Conservation (phyloP, 2,113 vertebrate species). For the Galbula dea region DNA sequence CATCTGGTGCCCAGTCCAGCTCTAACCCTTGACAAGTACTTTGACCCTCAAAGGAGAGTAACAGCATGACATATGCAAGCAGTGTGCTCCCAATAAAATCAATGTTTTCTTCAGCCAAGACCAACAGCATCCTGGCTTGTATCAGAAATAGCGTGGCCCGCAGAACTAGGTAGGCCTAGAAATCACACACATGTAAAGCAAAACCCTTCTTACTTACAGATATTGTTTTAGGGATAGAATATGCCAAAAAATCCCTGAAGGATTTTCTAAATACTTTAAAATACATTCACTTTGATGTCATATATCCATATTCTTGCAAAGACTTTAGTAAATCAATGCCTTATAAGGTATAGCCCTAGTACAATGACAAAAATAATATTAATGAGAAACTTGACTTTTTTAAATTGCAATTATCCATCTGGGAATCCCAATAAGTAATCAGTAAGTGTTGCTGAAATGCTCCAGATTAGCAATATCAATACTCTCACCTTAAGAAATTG, state of each 20-base stretch:
- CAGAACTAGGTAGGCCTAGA: no score
- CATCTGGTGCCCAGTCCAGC: no score
- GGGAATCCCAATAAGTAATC: background rate
- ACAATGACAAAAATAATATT: background rate
- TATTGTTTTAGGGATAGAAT: background rate
- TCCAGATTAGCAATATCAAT: background rate
- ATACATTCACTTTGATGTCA: background rate
- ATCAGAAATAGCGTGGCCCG: no score
- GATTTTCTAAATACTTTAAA: background rate
- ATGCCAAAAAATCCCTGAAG: background rate
- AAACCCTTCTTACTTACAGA: background rate
- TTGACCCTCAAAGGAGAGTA: background rate
- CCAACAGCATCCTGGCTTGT: no score
- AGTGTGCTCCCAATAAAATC: background rate
- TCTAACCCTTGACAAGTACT: no score
- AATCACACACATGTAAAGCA: background rate
- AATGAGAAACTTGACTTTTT: background rate
- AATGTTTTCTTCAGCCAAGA: no score
- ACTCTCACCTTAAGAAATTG: background rate
- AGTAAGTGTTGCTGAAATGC: background rate
- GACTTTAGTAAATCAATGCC: background rate
- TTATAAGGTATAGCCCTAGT: background rate
- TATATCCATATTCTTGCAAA: background rate
- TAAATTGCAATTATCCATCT: background rate
- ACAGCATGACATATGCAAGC: background rate